Evolutionary conservation across 1,140 invertebrate genomes (phyloP).

Genomic region (Drosophila willistoni): DNA sequence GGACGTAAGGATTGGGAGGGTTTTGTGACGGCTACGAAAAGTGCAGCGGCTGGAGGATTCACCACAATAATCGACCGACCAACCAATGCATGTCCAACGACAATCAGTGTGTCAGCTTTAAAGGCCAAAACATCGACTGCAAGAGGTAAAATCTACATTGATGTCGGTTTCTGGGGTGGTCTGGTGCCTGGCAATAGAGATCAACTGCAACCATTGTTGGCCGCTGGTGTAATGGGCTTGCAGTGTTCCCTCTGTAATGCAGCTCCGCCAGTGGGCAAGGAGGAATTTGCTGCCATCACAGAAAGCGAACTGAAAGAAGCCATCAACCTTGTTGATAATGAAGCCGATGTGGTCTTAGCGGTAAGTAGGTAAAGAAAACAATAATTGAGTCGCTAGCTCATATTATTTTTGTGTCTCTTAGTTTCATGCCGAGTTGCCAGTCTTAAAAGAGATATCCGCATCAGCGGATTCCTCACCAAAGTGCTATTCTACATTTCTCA

Average conservation of each 20-base stretch:
- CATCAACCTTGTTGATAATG: constrained; percentile 40
- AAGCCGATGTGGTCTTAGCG: constrained; percentile 54
- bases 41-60: constrained; percentile 89
- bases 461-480: constrained; percentile 82
- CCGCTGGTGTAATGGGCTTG: constrained; percentile 88
- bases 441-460: not conserved
- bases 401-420: constrained; percentile 58
- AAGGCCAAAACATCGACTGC: constrained; percentile 86
- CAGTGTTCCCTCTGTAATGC: constrained; percentile 89
- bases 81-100: constrained; percentile 89
- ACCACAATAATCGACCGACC: constrained; percentile 91
- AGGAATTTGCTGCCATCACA: constrained; percentile 83
- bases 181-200: constrained; percentile 85
- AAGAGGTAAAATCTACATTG: constrained; percentile 86
- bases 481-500: constrained; percentile 87
- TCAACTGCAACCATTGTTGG: constrained; percentile 85
- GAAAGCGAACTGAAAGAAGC: constrained; percentile 82
- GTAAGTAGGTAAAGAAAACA: constrained; percentile 42
- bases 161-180: constrained; percentile 91
- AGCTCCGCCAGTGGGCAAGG: constrained; percentile 53
- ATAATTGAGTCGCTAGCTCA: constrained; percentile 78
- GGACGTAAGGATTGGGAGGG: constrained; percentile 90
- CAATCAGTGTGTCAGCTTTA: constrained; percentile 86
- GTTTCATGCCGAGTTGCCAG: constrained; percentile 87
- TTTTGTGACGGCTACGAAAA: constrained; percentile 87